Evolutionary conservation across 2,113 vertebrate genomes (phyloP), one percentile per base, ranked within the genome.

Genomic region (Redunca redunca): DNA sequence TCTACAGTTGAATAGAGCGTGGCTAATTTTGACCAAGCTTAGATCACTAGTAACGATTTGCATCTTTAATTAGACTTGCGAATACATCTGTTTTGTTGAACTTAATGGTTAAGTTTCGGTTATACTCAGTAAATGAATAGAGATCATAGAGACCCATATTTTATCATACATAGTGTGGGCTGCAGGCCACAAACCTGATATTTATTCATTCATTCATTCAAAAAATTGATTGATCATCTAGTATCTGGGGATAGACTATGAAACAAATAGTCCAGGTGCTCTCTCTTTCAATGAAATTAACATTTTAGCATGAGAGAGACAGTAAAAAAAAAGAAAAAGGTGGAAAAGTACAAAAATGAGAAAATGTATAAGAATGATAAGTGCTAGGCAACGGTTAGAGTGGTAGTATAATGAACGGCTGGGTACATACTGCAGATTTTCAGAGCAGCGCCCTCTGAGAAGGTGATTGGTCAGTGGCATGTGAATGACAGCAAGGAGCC

Each of bases 41-140:
- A 58, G 5, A 58, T 48, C 30, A 62, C 7, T 87, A 5, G 21
- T 83, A 43, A 64, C 48, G 71, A 0, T 80, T 13, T 40, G 15
- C 77, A 53, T 74, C 28, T 67, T 93, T 82, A 95, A 81, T 91
- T 88, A 50, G 16, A 57, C 52, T 91, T 92, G 52, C 80, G 43
- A 94, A 36, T 87, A 67, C 21, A 33, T 86, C 80, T 90, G 15
- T 95, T 96, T 95, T 91, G 74, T 36, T 82, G 64, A 95, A 60
- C 21, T 12, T 64, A n/a, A 77, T 93, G 30, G 15, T 86, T 82
- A 87, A 90, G 57, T 57, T 84, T 55, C 17, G 46, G 5, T 86
- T 53, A 28, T 57, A 87, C 36, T 92, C 55, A 43, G 2, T 81
- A 57, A 77, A 14, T 88, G 6, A 88, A 13, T 40, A 87, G 40